A percentile compares a stretch with the other conserved stretches of the same genome.
Evolutionary conservation across 2,113 vertebrate species (phyloP).

Genomic region (Martes martes): DNA sequence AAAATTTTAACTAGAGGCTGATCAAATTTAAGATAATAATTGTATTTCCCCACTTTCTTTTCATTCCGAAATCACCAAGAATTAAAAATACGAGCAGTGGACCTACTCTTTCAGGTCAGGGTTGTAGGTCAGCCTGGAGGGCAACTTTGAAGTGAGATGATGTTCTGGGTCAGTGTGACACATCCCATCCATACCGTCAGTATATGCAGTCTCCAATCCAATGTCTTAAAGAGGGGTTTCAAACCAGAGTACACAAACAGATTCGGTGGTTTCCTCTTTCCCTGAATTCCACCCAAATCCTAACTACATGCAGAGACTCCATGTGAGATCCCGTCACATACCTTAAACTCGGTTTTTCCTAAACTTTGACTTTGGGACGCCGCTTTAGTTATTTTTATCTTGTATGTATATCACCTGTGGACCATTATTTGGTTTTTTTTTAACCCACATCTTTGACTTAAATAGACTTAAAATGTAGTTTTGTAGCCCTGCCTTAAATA

Average conservation of each 20-base stretch:
- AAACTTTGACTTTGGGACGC: neutral
- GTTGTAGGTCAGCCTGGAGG: neutral
- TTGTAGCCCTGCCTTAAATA: neutral
- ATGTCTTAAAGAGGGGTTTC: neutral
- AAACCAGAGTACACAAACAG: neutral
- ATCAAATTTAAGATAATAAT: neutral
- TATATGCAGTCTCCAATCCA: neutral
- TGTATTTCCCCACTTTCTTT: neutral
- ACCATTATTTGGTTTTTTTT: neutral
- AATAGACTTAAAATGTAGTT: neutral
- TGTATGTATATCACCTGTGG: neutral
- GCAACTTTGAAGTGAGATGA: neutral
- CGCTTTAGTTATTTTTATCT: neutral
- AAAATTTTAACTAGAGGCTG: neutral
- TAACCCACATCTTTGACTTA: neutral
- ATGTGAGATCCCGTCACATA: neutral
- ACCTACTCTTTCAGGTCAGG: neutral
- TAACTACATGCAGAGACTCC: neutral
- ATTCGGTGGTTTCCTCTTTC: neutral
- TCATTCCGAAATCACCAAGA: neutral
- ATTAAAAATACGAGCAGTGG: neutral
- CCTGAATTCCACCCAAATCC: neutral
- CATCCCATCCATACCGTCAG: neutral
- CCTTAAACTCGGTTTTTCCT: neutral
- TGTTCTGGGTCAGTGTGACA: neutral